Evolutionary conservation across 2,113 vertebrate species (phyloP).

Genomic region (Azemiops feae): DNA sequence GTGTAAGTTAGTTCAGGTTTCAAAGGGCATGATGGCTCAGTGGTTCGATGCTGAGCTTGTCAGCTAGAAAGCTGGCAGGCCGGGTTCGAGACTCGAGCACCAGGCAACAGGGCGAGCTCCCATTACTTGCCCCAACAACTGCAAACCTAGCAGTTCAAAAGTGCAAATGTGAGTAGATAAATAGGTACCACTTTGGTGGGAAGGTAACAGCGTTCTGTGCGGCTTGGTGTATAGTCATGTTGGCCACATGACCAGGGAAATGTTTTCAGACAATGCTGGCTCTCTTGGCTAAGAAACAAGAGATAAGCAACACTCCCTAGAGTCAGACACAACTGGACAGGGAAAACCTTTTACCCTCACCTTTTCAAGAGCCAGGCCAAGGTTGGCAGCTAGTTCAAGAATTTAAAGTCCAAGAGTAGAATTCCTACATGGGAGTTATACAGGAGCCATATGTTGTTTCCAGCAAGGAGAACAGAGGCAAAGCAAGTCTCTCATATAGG

Average conservation of each 20-base stretch:
- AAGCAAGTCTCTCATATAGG: background rate
- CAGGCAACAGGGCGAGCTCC: background rate
- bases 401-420: background rate
- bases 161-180: background rate
- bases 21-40: background rate
- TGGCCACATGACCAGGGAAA: too few relatives aligned
- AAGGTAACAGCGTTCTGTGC: background rate
- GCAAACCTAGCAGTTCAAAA: background rate
- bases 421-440: background rate
- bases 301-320: too few relatives aligned
- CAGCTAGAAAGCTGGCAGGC: background rate
- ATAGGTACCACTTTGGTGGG: background rate
- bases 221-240: background rate
- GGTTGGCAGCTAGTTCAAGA: too few relatives aligned
- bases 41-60: background rate
- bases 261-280: too few relatives aligned
- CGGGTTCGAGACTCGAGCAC: accelerated
- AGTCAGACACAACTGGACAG: too few relatives aligned
- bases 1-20: background rate
- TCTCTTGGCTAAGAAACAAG: too few relatives aligned
- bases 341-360: too few relatives aligned
- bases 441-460: background rate
- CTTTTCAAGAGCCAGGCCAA: too few relatives aligned
- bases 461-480: background rate
- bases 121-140: background rate